These are phyloP conservation scores for Cryptotis parvus DNA, from an alignment of 2,113 vertebrate species.

Conservation along the genomic window DNA sequence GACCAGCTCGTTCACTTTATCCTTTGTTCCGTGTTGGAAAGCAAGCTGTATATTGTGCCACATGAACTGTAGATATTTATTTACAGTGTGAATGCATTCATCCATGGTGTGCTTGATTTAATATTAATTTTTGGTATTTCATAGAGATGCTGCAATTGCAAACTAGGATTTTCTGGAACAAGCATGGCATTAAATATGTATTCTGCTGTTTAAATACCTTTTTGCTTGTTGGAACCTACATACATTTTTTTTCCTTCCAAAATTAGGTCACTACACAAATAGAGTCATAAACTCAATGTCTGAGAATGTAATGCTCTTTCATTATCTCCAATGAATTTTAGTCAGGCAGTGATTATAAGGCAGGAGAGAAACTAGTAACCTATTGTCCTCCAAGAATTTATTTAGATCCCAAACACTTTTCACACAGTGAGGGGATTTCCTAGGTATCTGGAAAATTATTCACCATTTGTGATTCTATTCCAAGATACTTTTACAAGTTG, in stretches of 20 bases:
- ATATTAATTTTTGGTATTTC: neutral
- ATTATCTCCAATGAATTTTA: conserved; percentile 20
- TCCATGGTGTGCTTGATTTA: neutral
- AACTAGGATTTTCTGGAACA: neutral
- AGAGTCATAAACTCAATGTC: conserved; percentile 57
- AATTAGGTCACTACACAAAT: conserved; percentile 56
- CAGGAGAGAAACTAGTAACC: conserved; percentile 14
- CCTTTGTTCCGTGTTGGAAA: neutral
- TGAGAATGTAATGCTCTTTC: conserved; percentile 51
- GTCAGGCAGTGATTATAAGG: conserved; percentile 1
- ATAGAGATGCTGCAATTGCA: neutral
- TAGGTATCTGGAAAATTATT: conserved; percentile 71
- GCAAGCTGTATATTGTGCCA: neutral
- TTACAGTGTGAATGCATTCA: neutral
- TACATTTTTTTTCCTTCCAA: neutral
- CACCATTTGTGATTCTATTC: conserved; percentile 54
- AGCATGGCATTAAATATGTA: neutral
- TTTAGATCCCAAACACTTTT: conserved; percentile 67
- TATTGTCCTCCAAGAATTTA: conserved; percentile 51
- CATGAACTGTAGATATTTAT: neutral
- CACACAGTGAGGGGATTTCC: conserved; percentile 57
- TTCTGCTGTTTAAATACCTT: conserved; percentile 22
- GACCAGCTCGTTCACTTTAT: neutral
- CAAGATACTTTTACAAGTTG: conserved; percentile 63
- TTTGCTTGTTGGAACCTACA: conserved; percentile 51